Evolutionary conservation across 2,888 invertebrate species (phyloP), one percentile per base, ranked within the genome.

Genomic region (Pseudococcus longispinus): DNA sequence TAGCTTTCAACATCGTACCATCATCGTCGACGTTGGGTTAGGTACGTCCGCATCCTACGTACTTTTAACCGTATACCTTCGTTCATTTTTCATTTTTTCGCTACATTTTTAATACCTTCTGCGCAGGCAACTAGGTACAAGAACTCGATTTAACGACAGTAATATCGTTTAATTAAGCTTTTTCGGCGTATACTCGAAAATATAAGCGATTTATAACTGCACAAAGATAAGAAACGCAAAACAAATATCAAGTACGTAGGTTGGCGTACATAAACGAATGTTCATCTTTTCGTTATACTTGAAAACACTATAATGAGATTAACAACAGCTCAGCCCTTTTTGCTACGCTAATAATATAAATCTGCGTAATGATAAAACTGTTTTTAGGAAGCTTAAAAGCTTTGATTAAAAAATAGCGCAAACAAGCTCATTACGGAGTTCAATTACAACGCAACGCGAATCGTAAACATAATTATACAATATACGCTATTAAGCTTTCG

Each of bases 251-350:
- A 70, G 70, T 70, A 70, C 29, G 70, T 29, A 29, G 23, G 55
- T 55, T n/a, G 5, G 15, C 18, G 55, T 55, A 55, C n/a, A 46
- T 60, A 60, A 70, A 29, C 29, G 70, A 70, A 70, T 70, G 70
- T 70, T 70, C 70, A 70, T 70, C 70, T 70, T 70, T 60, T 15
- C 70, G 70, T 70, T 70, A 70, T 29, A 29, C 70, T 70, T 29
- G 70, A 70, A 55, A 70, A 70, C 70, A 29, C 70, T 70, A 29
- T 70, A 70, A 70, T 70, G 70, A 70, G 70, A 70, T 70, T 70
- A 70, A 70, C 70, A 65, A 26, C 26, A 65, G 70, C 70, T 70
- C 29, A 70, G 3, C 23, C 70, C 29, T 70, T 70, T n/a, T 70
- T 70, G 29, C 70, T 15, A 70, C 70, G 29, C 70, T 70, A 70